Conservation (phyloP, 2,888 invertebrate genomes). For the Acholoe squamosa region DNA sequence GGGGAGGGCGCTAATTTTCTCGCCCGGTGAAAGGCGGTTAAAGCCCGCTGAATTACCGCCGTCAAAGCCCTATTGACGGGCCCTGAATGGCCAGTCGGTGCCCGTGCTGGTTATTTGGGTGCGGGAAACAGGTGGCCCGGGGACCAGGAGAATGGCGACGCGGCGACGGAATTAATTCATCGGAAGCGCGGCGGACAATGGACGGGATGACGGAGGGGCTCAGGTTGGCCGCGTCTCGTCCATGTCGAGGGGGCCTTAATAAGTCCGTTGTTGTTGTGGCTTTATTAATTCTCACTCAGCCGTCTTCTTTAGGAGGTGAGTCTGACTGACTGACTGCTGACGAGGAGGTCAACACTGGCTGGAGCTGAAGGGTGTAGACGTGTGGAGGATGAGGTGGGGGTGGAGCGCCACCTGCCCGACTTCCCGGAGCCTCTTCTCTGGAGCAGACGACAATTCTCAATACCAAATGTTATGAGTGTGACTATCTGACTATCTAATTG, state of each 20-base stretch:
- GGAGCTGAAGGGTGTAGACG: neutral
- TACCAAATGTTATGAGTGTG: too few species aligned
- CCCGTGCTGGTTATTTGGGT: constrained; percentile 19
- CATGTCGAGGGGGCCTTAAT: constrained; percentile 35
- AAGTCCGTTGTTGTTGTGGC: constrained; percentile 57
- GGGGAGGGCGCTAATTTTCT: constrained; percentile 39
- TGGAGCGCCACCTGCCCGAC: neutral
- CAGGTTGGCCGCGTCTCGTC: constrained; percentile 14
- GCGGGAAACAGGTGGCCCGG: constrained; percentile 21
- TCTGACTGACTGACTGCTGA: neutral
- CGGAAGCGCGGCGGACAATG: constrained; percentile 48
- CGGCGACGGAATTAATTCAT: constrained; percentile 30
- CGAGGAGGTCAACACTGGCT: neutral
- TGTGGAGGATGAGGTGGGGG: neutral
- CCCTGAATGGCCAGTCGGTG: neutral
- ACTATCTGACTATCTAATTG: too few species aligned
- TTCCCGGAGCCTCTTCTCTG: neutral
- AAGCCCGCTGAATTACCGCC: constrained; percentile 50
- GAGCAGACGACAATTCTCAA: neutral
- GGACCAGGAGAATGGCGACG: constrained; percentile 31
- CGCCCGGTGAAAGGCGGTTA: constrained; percentile 20
- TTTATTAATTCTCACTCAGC: constrained; percentile 47
- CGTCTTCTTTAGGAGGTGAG: neutral
- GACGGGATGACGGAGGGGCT: neutral
- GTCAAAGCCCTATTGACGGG: constrained; percentile 42